Conservation (phyloP, 2,888 invertebrate genomes). For the Gandaritis pyraliata region DNA sequence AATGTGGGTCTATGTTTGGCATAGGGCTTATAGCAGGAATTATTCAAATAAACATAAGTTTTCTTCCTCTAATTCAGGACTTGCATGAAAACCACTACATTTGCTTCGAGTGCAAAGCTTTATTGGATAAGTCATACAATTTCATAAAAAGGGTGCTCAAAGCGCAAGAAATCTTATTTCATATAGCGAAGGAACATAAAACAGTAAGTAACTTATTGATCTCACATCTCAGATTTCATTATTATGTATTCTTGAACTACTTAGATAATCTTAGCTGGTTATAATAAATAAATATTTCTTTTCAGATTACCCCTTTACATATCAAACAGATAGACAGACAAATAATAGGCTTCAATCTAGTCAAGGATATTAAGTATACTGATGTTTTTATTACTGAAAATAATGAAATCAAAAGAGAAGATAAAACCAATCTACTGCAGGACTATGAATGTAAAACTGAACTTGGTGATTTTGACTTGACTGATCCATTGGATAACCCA, state of each 20-base stretch:
- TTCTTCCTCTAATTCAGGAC: constrained; percentile 6
- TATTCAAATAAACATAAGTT: no score
- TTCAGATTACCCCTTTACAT: not conserved
- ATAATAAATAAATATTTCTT: not conserved
- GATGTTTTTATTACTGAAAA: constrained; percentile 7
- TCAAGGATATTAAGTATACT: not conserved
- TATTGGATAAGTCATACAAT: constrained; percentile 27
- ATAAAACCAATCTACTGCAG: not conserved
- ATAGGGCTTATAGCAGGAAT: no score
- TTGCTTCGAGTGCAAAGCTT: constrained; percentile 28
- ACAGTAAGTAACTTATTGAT: constrained; percentile 6
- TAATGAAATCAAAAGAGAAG: constrained; percentile 6
- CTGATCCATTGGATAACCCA: constrained; percentile 2
- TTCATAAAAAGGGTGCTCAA: constrained; percentile 23
- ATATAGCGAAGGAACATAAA: constrained; percentile 8
- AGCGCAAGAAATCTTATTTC: constrained; percentile 23
- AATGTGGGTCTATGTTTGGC: no score
- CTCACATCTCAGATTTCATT: not conserved
- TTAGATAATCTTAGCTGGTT: no score
- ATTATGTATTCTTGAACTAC: not conserved
- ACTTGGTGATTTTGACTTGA: not conserved
- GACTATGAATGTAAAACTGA: constrained; percentile 3
- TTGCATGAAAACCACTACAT: constrained; percentile 14
- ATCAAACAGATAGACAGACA: constrained; percentile 4
- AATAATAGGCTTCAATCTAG: constrained; percentile 1